A percentile compares a stretch with the other conserved stretches of the same genome.
Conservation (phyloP, 2,797 vertebrate species). For the Syngnathus rostellatus region DNA sequence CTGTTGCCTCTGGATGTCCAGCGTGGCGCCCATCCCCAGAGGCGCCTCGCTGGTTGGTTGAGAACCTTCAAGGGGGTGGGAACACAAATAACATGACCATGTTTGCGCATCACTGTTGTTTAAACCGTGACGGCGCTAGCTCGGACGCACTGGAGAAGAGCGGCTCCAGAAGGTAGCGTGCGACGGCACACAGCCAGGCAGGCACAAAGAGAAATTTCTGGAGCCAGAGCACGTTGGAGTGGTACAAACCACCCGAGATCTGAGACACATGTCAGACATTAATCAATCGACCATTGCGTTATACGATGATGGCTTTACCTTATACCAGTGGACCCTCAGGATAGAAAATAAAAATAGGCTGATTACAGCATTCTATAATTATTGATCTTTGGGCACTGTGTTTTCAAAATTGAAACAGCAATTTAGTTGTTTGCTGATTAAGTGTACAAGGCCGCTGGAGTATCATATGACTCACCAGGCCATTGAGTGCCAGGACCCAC, state of each 20-base stretch:
- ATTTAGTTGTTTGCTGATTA: too few species aligned
- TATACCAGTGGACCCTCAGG: not conserved
- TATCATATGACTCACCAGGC: slow-evolving; percentile 77
- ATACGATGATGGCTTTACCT: not conserved
- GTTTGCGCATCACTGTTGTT: not conserved
- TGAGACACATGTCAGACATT: slow-evolving; percentile 48
- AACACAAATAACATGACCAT: not conserved
- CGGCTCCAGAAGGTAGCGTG: slow-evolving; percentile 78
- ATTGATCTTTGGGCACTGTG: too few species aligned
- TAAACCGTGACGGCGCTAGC: not conserved
- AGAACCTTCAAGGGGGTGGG: slow-evolving; percentile 50
- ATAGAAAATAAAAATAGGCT: too few species aligned
- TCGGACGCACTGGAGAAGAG: slow-evolving; percentile 72
- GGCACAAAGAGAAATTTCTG: slow-evolving; percentile 78
- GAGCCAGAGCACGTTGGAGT: slow-evolving; percentile 69
- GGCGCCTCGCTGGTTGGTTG: slow-evolving; percentile 77
- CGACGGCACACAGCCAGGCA: slow-evolving; percentile 71
- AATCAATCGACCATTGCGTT: not conserved
- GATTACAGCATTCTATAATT: too few species aligned
- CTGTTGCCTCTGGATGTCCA: slow-evolving; percentile 95
- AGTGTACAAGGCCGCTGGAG: not conserved
- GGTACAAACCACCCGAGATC: slow-evolving; percentile 84
- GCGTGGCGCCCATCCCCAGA: slow-evolving; percentile 92
- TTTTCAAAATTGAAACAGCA: too few species aligned
- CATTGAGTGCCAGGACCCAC: slow-evolving; percentile 91